Conservation (phyloP, 2,888 invertebrate genomes). For the Meiosimyza platycephala region DNA sequence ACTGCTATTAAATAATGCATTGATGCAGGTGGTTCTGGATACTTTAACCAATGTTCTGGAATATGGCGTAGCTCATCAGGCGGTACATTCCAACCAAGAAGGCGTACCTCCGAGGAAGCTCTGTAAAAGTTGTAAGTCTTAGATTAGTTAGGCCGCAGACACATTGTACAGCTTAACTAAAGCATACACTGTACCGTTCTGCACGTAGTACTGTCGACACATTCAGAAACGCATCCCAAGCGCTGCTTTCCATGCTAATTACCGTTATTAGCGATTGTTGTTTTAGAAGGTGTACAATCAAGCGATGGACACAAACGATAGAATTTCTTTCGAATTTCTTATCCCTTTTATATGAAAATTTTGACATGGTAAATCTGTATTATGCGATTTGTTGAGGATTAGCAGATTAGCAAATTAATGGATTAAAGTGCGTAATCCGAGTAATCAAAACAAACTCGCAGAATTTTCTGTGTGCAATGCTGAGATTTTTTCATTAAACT, state of each 20-base stretch:
- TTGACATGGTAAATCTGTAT: neutral
- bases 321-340: slow-evolving; percentile 7
- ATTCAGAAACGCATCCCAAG: slow-evolving; percentile 48
- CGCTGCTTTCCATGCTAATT: slow-evolving; percentile 47
- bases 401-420: slow-evolving; percentile 23
- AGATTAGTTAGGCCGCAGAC: neutral
- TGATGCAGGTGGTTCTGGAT: slow-evolving; percentile 83
- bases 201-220: slow-evolving; percentile 56
- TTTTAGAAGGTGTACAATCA: neutral
- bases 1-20: slow-evolving; percentile 83
- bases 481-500: slow-evolving; percentile 9
- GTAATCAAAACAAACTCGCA: neutral
- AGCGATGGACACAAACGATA: slow-evolving; percentile 35
- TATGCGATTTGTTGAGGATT: slow-evolving; percentile 4
- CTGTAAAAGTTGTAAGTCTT: slow-evolving; percentile 21
- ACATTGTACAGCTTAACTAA: neutral
- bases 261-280: slow-evolving; percentile 11
- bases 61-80: slow-evolving; percentile 81
- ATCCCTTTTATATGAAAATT: slow-evolving; percentile 26
- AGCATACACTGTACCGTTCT: slow-evolving; percentile 51
- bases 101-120: slow-evolving; percentile 62
- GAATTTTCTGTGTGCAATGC: slow-evolving; percentile 1
- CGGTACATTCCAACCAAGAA: slow-evolving; percentile 82
- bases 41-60: slow-evolving; percentile 84
- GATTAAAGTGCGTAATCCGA: slow-evolving; percentile 1